Conservation (phyloP, 1,140 invertebrate genomes). For the Belonocnema kinseyi region DNA sequence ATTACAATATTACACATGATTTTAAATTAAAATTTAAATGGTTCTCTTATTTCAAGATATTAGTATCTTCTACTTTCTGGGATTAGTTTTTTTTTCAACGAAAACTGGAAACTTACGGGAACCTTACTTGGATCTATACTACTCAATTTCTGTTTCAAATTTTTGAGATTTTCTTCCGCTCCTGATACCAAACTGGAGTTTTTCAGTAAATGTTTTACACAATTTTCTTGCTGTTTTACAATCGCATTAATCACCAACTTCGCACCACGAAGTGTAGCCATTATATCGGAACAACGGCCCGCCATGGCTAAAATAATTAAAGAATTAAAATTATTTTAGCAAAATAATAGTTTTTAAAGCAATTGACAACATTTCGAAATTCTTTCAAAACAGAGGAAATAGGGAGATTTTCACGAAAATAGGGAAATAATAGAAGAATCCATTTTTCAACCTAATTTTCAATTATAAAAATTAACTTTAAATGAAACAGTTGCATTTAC, state of each 20-base stretch:
- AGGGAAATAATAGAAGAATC: no score
- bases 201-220: constrained; percentile 55
- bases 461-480: no score
- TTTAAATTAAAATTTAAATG: neutral
- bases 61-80: neutral
- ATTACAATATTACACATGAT: neutral
- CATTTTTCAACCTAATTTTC: no score
- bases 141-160: constrained; percentile 54
- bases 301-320: constrained; percentile 60
- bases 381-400: no score
- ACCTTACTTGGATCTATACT: constrained; percentile 70
- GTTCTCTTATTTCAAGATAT: neutral
- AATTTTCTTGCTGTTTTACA: constrained; percentile 63
- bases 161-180: constrained; percentile 55
- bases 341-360: constrained; percentile 4
- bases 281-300: constrained; percentile 63
- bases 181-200: constrained; percentile 64
- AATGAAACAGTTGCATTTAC: no score
- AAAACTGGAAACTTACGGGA: constrained; percentile 68
- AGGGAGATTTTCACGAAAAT: no score
- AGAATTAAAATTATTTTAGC: constrained; percentile 14
- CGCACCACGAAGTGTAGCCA: constrained; percentile 64
- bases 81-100: neutral
- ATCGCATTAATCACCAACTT: constrained; percentile 63
- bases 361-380: neutral